Evolutionary conservation across 2,113 vertebrate species (phyloP), one percentile per base, ranked within the genome.

Genomic region (Clarias macrocephalus): DNA sequence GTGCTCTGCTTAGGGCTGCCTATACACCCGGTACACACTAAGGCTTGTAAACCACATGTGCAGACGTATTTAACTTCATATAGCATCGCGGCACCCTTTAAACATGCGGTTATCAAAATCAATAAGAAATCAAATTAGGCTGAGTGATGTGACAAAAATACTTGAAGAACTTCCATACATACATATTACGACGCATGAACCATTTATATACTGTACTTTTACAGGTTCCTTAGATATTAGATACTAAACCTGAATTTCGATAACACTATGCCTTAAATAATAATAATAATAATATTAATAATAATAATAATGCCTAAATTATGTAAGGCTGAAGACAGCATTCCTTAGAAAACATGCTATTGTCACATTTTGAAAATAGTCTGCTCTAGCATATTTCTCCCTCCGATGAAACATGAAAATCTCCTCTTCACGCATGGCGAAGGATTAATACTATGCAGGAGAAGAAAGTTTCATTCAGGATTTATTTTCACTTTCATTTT

Each of bases 1-100:
- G 57, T 11, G 33, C 68, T 48, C n/a, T 42, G 25, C 18, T 85
- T 62, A 63, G 48, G 60, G 75, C 85, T 59, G 85, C 60, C 63
- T 57, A 12, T 37, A 25, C 4, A 7, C 72, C 28, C 68, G 9
- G 33, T 21, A 37, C 13, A 57, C 54, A 62, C 30, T 48, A 25
- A 62, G 37, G 33, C 84, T 54, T 5, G 33, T 28, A 48, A 48
- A 28, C 21, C 68, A 60, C 60, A 18, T 21, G 73, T 56, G n/a
- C 76, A 63, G 80, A 85, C 33, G 18, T 19, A 56, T 54, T 54
- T 59, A 15, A 16, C 42, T 48, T 56, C 73, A 11, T 65, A 63
- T 66, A 25, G 18, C n/a, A 16, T 15, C 48, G 18, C 19, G n/a
- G 0, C 77, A 30, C 12, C 1, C 19, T 25, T 77, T 2, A 77